Conservation (phyloP, 2,113 vertebrate species). For the Melanerpes aurifrons region DNA sequence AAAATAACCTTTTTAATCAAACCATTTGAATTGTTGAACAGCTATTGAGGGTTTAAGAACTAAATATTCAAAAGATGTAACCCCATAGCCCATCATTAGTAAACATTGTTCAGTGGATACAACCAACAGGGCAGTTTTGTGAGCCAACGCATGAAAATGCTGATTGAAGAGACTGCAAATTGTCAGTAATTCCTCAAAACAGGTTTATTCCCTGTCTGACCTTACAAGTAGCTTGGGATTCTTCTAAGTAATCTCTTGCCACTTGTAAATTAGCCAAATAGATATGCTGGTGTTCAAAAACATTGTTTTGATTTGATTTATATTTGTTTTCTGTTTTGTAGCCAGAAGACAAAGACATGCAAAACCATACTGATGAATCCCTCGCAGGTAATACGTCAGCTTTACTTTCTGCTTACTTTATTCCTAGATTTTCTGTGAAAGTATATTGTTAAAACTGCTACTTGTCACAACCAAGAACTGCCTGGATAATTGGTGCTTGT, state of each 20-base stretch:
- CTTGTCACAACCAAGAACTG: not conserved
- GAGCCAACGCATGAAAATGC: not conserved
- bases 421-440: not conserved
- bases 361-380: constrained; percentile 60
- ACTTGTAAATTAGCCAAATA: not conserved
- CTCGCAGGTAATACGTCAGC: constrained; percentile 71
- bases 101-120: not conserved
- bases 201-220: not conserved
- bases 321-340: constrained; percentile 65
- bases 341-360: constrained; percentile 78
- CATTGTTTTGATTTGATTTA: constrained; percentile 50
- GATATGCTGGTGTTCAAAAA: not conserved
- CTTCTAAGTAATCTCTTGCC: not conserved
- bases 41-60: not conserved
- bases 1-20: not conserved
- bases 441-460: not conserved
- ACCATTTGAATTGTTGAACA: not conserved
- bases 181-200: not conserved
- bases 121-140: not conserved
- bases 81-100: not conserved
- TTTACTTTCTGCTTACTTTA: not conserved
- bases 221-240: not conserved
- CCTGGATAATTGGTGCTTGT: not conserved
- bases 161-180: not conserved
- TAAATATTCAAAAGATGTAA: not conserved